A percentile compares a stretch with the other conserved stretches of the same genome.
phyloP scores from a whole-genome alignment of 2,888 invertebrate genomes.

The Agriotes lineatus region DNA sequence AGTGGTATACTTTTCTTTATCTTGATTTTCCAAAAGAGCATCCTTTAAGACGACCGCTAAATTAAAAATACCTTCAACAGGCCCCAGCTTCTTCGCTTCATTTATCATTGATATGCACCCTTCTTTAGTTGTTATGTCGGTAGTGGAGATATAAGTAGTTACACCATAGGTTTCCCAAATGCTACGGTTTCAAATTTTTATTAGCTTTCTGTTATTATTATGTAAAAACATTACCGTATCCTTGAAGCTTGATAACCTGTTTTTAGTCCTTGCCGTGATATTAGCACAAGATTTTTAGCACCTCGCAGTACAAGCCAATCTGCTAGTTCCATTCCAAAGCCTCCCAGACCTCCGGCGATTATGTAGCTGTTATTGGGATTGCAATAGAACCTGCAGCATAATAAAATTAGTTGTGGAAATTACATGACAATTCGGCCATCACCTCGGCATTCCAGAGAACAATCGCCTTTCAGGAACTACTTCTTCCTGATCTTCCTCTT shows the following conservation, averaged over 20 bases:
- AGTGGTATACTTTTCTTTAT: constrained; percentile 74
- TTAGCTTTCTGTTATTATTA: no score
- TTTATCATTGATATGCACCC: constrained; percentile 80
- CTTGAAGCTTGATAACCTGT: constrained; percentile 87
- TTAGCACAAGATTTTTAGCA: constrained; percentile 81
- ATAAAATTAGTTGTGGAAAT: no score
- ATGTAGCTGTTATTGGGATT: constrained; percentile 69
- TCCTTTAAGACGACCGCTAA: constrained; percentile 86
- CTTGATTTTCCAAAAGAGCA: constrained; percentile 83
- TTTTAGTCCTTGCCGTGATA: constrained; percentile 82
- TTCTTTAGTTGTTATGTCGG: constrained; percentile 76
- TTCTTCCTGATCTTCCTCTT: constrained; percentile 59
- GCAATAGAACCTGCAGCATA: constrained; percentile 68
- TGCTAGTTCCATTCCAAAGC: constrained; percentile 90
- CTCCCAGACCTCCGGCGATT: constrained; percentile 87
- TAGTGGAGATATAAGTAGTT: constrained; percentile 75
- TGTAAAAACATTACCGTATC: no score
- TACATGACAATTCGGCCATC: constrained; percentile 30
- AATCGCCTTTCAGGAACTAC: constrained; percentile 56
- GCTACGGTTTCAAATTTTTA: constrained; percentile 65
- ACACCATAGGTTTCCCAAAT: constrained; percentile 81
- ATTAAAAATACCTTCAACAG: constrained; percentile 89
- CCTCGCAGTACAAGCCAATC: constrained; percentile 90
- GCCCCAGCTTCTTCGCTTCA: constrained; percentile 74
- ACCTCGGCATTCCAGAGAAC: constrained; percentile 48